Evolutionary conservation across 1,140 invertebrate genomes (phyloP), one percentile per base, ranked within the genome.

Genomic region (Lordiphosa clarofinis): DNA sequence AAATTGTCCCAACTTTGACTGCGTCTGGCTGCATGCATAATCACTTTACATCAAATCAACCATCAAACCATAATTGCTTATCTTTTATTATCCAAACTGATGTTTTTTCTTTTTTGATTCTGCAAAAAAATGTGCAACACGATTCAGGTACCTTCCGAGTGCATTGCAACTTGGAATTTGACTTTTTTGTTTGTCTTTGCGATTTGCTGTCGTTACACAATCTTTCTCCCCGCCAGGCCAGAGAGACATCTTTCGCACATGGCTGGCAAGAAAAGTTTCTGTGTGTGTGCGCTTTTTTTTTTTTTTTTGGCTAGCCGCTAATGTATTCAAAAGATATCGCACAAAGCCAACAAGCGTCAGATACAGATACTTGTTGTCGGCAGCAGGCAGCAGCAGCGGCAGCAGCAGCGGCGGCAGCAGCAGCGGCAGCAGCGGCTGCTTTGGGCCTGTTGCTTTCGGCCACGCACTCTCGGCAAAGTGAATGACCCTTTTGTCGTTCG

Each of bases 261-360:
- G 59, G 54, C 64, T 64, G 61, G 58, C 39, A 37, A 50, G 35
- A 35, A 50, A 50, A 11, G 31, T 42, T 43, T 31, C 33, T 37
- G 35, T 49, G 19, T 53, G n/a, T 12, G 4, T 4, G 7, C 4
- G 31, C 19, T 3, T 31, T 38, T 31, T 15, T 11, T 38, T 11
- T 38, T 21, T 19, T 31, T 46, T 36, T 52, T 42, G 28, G 35
- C 36, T 38, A 49, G 47, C 43, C 49, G 70, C 74, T 78, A 78
- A 78, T 79, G 69, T 78, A 78, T 78, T 69, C 73, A 78, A 60
- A 78, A 79, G 70, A 76, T 76, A 76, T 67, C 62, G 68, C 61
- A 56, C 40, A 60, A 68, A 69, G 48, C 56, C 68, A 71, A 56
- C 48, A 43, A 63, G 70, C 63, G 36, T 70, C 53, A 57, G 67